Evolutionary conservation across 2,888 invertebrate species (phyloP).

Genomic region (Chymomyza caudatula): DNA sequence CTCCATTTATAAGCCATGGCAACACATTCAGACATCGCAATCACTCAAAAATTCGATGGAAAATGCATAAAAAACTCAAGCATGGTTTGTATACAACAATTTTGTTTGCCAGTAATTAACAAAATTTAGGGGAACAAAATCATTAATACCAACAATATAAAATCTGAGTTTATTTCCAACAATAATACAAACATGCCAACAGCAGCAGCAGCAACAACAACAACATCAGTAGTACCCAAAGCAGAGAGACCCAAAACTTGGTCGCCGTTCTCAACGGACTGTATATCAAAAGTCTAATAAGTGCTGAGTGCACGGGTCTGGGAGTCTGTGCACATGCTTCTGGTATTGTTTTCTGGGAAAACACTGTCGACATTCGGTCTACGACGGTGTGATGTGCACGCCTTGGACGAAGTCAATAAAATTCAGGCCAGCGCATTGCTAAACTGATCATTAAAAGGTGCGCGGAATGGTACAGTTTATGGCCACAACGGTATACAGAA

Average conservation of each 20-base stretch:
- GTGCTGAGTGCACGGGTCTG: conserved; percentile 42
- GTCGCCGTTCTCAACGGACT: conserved; percentile 2
- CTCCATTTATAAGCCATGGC: background rate
- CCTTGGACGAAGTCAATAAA: conserved; percentile 43
- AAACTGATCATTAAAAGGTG: conserved; percentile 59
- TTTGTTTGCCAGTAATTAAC: conserved; percentile 73
- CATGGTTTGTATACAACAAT: conserved; percentile 72
- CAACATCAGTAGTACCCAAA: background rate
- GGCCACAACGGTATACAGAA: conserved; percentile 44
- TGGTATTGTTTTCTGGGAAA: conserved; percentile 68
- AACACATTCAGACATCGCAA: conserved; percentile 21
- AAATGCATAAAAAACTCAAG: conserved; percentile 67
- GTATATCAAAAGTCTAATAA: conserved; percentile 63
- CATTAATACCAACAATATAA: conserved; percentile 69
- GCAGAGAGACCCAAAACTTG: background rate
- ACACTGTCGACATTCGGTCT: conserved; percentile 75
- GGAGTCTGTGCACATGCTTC: conserved; percentile 22
- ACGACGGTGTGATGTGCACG: conserved; percentile 36
- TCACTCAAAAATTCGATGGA: conserved; percentile 70
- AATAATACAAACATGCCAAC: conserved; percentile 59
- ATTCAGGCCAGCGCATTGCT: conserved; percentile 60
- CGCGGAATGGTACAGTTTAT: conserved; percentile 51
- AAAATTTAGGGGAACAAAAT: conserved; percentile 73
- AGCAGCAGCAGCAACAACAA: background rate
- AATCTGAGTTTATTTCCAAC: conserved; percentile 70